Evolutionary conservation across 2,113 vertebrate species (phyloP).

Genomic region (Lepus americanus): DNA sequence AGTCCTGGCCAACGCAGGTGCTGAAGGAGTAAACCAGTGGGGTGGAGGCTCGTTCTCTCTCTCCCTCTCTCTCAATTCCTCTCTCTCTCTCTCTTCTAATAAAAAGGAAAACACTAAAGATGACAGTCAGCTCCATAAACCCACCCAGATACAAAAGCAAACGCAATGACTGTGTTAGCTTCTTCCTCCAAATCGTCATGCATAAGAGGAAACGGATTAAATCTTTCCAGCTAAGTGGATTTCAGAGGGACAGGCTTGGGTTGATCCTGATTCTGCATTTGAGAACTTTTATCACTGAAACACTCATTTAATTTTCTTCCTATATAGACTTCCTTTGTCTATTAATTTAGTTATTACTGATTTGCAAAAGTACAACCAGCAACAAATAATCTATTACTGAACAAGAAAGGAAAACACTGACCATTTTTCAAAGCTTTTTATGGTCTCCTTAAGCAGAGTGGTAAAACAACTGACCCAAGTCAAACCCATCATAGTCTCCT

Average conservation of each 20-base stretch:
- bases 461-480: too few relatives aligned
- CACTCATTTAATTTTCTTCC: constrained; percentile 4
- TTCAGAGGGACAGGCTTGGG: not conserved
- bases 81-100: too few relatives aligned
- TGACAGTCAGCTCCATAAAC: not conserved
- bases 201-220: not conserved
- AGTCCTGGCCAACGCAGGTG: too few relatives aligned
- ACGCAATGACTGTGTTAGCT: not conserved
- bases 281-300: not conserved
- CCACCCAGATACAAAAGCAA: not conserved
- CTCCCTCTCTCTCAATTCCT: too few relatives aligned
- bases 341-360: not conserved
- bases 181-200: not conserved
- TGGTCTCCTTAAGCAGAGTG: not conserved
- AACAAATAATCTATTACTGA: not conserved
- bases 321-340: not conserved
- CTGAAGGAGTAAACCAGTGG: too few relatives aligned
- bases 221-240: not conserved
- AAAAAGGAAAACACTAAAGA: not conserved
- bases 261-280: not conserved
- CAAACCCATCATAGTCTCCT: not conserved
- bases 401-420: fast-evolving
- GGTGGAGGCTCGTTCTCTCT: too few relatives aligned
- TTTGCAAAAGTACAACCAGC: constrained; percentile 1
- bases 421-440: too few relatives aligned